These are phyloP conservation scores for Axea sp. DNA, from an alignment of 2,888 invertebrate genomes.

Conservation along the genomic window DNA sequence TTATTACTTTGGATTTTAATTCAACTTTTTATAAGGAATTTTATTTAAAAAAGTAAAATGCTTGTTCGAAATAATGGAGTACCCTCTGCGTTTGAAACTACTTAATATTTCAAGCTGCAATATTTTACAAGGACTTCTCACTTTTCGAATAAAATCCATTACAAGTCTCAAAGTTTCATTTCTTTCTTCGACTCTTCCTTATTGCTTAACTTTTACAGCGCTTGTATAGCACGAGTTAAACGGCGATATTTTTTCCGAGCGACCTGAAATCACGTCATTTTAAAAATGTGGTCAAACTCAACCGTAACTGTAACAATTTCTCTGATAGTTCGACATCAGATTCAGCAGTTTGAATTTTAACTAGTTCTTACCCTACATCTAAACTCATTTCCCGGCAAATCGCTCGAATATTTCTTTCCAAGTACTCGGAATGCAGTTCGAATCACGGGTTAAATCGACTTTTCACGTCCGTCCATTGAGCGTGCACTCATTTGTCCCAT, in stretches of 20 bases:
- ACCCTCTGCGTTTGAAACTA: background rate
- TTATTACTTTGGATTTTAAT: no score
- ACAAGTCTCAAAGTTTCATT: background rate
- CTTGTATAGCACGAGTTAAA: no score
- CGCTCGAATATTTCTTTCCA: constrained; percentile 48
- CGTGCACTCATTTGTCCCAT: constrained; percentile 21
- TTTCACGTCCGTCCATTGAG: constrained; percentile 22
- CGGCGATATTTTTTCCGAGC: constrained; percentile 9
- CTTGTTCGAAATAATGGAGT: no score
- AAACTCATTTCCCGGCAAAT: constrained; percentile 48
- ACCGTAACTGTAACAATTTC: constrained; percentile 37
- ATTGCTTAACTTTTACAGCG: background rate
- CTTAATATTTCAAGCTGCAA: constrained; percentile 1
- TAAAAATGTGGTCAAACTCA: constrained; percentile 34
- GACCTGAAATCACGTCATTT: constrained; percentile 12
- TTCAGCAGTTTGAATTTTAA: constrained; percentile 55
- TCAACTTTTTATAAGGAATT: background rate
- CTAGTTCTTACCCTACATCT: constrained; percentile 40
- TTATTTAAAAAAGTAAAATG: background rate
- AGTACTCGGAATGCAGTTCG: constrained; percentile 40
- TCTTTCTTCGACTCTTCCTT: background rate
- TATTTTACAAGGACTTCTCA: background rate
- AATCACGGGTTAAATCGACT: constrained; percentile 35
- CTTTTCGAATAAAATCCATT: constrained; percentile 4
- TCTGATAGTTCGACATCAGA: constrained; percentile 35